Base-by-base conservation (phyloP, 2,797 vertebrate genomes). In the Myripristis jacobus region DNA sequence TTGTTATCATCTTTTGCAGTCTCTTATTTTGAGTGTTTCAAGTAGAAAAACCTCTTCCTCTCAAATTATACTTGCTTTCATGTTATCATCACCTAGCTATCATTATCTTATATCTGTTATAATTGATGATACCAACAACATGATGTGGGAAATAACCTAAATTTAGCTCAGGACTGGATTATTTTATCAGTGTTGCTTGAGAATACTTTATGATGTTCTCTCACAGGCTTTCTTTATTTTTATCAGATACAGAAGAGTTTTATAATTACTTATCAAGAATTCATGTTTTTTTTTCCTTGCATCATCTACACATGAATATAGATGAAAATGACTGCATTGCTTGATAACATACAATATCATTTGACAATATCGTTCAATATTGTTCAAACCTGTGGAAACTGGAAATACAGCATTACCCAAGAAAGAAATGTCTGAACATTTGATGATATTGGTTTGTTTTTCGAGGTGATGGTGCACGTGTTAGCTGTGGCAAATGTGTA, bases 401-500 rank as follows among this genome's bases (percentile, higher is more conserved):
- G 16, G 5, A 56, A 38, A 34, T 5, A 38, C 36, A 16, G 36
- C n/a, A 36, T 48, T 1, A 24, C 0, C 2, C 9, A 24, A n/a
- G n/a, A n/a, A 31, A 24, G 64, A 51, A 51, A 31, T 16, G 47
- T 29, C 12, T 6, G 47, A 24, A 19, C 31, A 48, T 34, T 27
- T 13, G 22, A 11, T 3, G 57, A 34, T 21, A 36, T 63, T 54
- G 0, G 53, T 71, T 8, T 48, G 3, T 54, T 15, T 15, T 34
- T 50, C 8, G 21, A 51, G 16, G 70, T 80, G 63, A 62, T 62
- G 24, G 8, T 4, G 78, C 52, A 73, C 9, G 11, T 38, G 18
- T 72, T 67, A 69, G 59, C 62, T 59, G 12, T 62, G 29, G 70
- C 56, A 68, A 84, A 87, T 88, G 59, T 87, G 70, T 85, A 83